Conservation (phyloP, 2,888 invertebrate species). For the Octonoba sinensis region DNA sequence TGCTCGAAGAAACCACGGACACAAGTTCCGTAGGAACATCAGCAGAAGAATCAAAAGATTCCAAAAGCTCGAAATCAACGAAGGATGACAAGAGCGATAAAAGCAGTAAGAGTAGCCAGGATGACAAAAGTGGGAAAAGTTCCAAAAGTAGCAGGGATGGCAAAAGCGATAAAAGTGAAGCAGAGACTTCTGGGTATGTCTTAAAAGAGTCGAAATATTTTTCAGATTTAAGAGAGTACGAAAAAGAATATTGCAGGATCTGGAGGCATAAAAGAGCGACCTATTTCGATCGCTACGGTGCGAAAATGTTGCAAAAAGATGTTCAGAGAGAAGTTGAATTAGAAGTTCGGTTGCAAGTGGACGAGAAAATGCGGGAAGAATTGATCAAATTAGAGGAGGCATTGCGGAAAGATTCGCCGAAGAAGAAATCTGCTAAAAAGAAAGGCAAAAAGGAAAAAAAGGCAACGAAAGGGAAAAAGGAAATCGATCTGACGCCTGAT, state of each 20-base stretch:
- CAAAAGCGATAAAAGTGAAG: not conserved
- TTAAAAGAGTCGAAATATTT: conserved; percentile 37
- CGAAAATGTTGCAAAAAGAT: conserved; percentile 13
- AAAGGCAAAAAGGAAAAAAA: conserved; percentile 14
- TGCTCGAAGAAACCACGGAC: not conserved
- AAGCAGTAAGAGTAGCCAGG: not conserved
- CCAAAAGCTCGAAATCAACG: not conserved
- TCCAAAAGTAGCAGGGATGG: not conserved
- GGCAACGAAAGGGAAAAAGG: conserved; percentile 16
- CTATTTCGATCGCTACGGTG: conserved; percentile 24
- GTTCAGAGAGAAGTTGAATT: conserved; percentile 22
- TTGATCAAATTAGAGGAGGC: conserved; percentile 9
- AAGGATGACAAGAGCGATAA: not conserved
- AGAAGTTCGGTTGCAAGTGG: conserved; percentile 21
- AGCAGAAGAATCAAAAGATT: conserved; percentile 7
- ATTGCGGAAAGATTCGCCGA: conserved; percentile 20
- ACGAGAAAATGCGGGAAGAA: conserved; percentile 47
- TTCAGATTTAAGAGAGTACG: conserved; percentile 5
- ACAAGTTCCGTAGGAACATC: conserved; percentile 3
- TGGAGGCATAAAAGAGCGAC: conserved; percentile 12
- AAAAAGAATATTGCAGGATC: conserved; percentile 21
- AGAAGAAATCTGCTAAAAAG: conserved; percentile 11
- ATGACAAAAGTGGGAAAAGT: not conserved
- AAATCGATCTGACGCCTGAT: conserved; percentile 44
- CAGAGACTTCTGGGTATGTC: conserved; percentile 14